phyloP scores from a whole-genome alignment of 2,797 vertebrate genomes.

The Poeciliopsis infans region DNA sequence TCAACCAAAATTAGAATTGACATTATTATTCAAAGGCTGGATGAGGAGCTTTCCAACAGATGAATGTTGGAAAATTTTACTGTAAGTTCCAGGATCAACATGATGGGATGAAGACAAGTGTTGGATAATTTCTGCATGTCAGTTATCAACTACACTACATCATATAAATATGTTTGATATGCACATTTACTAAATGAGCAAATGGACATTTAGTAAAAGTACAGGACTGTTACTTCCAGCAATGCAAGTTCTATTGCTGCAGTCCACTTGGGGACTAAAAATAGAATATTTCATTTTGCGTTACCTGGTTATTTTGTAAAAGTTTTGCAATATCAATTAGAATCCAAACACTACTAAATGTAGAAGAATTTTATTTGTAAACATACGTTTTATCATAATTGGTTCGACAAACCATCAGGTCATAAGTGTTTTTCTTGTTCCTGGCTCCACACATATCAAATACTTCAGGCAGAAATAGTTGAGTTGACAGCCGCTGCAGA shows the following conservation, averaged over 20 bases:
- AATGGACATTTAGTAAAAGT: not conserved
- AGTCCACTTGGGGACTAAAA: not conserved
- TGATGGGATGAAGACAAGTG: not conserved
- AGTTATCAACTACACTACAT: not conserved
- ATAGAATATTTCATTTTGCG: not conserved
- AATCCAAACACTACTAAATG: slow-evolving; percentile 11
- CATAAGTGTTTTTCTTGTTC: slow-evolving; percentile 13
- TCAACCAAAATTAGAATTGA: not conserved
- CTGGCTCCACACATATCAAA: slow-evolving; percentile 31
- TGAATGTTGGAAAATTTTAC: not conserved
- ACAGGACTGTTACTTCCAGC: not conserved
- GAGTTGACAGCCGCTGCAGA: slow-evolving; percentile 24
- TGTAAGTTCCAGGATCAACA: not conserved
- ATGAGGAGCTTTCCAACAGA: not conserved
- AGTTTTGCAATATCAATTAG: slow-evolving; percentile 21
- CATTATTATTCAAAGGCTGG: not conserved
- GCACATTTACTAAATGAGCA: not conserved
- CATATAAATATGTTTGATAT: not conserved
- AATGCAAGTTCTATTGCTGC: not conserved
- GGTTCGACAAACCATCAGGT: slow-evolving; percentile 25
- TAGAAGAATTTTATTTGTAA: slow-evolving; percentile 12
- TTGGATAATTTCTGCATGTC: not conserved
- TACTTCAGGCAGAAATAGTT: slow-evolving; percentile 41
- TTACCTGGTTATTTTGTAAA: not conserved
- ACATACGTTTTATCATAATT: not conserved